phyloP scores from a whole-genome alignment of 2,888 invertebrate species.

The Lamellibrachia columna region DNA sequence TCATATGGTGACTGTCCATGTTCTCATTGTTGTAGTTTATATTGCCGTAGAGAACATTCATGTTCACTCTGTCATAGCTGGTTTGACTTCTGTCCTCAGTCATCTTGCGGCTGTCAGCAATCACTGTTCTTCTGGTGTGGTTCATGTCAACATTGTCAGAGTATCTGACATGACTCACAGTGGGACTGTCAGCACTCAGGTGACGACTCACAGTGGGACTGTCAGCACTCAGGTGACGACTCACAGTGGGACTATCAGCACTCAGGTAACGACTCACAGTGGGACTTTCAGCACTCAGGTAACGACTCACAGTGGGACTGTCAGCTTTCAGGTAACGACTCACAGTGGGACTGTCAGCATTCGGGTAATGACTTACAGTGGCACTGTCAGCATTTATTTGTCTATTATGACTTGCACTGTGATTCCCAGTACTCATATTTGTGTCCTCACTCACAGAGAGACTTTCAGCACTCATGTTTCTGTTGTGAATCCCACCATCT shows the following conservation, averaged over 20 bases:
- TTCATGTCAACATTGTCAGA: background rate
- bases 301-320: background rate
- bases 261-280: background rate
- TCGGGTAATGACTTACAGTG: background rate
- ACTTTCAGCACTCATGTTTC: background rate
- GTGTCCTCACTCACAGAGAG: background rate
- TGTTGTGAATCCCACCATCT: background rate
- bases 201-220: background rate
- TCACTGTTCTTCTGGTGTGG: background rate
- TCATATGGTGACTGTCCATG: background rate
- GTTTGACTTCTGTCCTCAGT: background rate
- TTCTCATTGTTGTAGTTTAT: background rate
- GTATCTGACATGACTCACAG: conserved; percentile 2
- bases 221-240: background rate
- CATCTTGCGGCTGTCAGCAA: background rate
- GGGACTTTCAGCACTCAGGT: background rate
- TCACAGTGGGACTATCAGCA: background rate
- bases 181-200: background rate
- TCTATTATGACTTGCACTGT: too few relatives aligned
- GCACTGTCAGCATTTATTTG: background rate
- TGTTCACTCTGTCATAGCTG: background rate
- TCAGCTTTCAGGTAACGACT: background rate
- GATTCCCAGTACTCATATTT: background rate
- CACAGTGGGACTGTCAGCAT: background rate
- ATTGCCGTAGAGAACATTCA: too few relatives aligned